These are phyloP conservation scores for Fundulus diaphanus DNA, from an alignment of 2,797 vertebrate species.

Conservation along the genomic window DNA sequence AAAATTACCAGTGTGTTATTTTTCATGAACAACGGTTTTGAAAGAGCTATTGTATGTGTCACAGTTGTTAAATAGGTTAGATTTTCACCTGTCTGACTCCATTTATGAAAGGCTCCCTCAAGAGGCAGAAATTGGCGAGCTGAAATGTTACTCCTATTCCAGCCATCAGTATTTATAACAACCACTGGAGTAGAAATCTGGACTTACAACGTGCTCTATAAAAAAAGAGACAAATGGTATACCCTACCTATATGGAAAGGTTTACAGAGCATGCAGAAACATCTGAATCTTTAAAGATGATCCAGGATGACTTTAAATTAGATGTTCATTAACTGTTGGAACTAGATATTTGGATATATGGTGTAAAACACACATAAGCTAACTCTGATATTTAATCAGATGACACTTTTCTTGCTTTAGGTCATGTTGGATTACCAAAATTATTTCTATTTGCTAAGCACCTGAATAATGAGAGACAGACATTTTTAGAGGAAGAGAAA, in stretches of 20 bases:
- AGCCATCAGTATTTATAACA: background rate
- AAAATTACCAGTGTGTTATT: background rate
- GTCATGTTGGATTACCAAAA: too few relatives aligned
- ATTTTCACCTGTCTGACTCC: slow-evolving; percentile 26
- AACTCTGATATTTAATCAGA: too few relatives aligned
- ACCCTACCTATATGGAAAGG: background rate
- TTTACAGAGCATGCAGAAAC: background rate
- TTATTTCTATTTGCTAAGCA: background rate
- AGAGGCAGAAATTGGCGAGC: background rate
- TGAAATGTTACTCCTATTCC: slow-evolving; percentile 7
- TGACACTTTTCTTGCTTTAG: too few relatives aligned
- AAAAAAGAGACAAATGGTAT: background rate
- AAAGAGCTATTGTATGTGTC: background rate
- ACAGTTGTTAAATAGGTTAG: slow-evolving; percentile 18
- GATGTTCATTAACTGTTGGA: background rate
- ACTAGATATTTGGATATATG: background rate
- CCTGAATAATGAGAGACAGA: background rate
- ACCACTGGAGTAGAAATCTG: background rate
- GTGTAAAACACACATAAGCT: background rate
- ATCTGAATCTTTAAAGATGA: too few relatives aligned
- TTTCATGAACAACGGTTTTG: background rate
- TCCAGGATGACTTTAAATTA: background rate
- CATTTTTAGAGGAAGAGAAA: background rate
- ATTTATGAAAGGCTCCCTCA: background rate
- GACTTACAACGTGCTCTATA: background rate